phyloP scores from a whole-genome alignment of 1,140 invertebrate genomes.

The Plectrocnemia conspersa region DNA sequence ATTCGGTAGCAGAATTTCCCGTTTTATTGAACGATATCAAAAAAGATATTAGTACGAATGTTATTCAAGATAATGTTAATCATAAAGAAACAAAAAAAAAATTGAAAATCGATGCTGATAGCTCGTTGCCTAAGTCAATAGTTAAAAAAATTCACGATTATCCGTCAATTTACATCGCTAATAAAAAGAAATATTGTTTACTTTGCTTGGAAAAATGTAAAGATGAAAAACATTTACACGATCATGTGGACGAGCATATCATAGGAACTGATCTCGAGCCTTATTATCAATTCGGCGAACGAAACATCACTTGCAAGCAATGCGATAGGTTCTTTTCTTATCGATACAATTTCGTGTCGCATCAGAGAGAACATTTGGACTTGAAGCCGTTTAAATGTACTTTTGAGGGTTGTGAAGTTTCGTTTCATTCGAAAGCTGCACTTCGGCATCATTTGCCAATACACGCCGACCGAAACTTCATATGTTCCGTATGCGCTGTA shows the following conservation, averaged over 20 bases:
- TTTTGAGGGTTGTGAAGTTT: conserved; percentile 15
- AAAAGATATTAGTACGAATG: too few relatives aligned
- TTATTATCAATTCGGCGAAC: conserved; percentile 28
- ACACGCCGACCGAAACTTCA: conserved; percentile 27
- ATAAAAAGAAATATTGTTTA: conserved; percentile 23
- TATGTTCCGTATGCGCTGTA: conserved; percentile 26
- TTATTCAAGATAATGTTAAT: too few relatives aligned
- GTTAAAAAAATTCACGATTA: too few relatives aligned
- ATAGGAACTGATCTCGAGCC: conserved; percentile 25
- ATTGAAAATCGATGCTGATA: too few relatives aligned
- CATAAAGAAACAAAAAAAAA: too few relatives aligned
- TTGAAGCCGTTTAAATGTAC: conserved; percentile 30
- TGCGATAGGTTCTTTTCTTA: conserved; percentile 23
- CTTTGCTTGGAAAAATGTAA: conserved; percentile 28
- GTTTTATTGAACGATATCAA: too few relatives aligned
- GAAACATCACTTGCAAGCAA: conserved; percentile 23
- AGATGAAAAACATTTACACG: conserved; percentile 16
- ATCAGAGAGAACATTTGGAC: conserved; percentile 29
- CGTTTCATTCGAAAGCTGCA: conserved; percentile 24
- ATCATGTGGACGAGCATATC: conserved; percentile 26
- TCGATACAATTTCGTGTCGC: conserved; percentile 25
- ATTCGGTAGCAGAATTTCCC: too few relatives aligned
- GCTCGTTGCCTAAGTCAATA: too few relatives aligned
- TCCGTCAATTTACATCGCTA: not conserved
- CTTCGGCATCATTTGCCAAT: conserved; percentile 25